These are phyloP conservation scores for Leptoclinus maculatus DNA, from an alignment of 2,797 vertebrate genomes.

Conservation along the genomic window DNA sequence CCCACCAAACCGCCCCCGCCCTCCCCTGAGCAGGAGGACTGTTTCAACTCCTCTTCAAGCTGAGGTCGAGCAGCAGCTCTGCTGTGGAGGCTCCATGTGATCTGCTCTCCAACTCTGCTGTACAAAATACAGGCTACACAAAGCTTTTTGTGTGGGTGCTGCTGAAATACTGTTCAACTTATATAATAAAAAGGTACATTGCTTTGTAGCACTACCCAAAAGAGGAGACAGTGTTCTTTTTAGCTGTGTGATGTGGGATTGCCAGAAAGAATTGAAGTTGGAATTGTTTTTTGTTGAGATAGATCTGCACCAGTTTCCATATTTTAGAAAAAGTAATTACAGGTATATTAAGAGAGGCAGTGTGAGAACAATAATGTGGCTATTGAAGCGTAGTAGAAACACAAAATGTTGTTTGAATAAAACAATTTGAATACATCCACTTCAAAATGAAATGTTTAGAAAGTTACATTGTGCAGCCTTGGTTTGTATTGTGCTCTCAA, in stretches of 20 bases:
- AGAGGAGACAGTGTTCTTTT: slow-evolving; percentile 48
- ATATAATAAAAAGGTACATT: slow-evolving; percentile 67
- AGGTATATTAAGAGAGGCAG: background rate
- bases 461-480: background rate
- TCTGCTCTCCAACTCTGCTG: slow-evolving; percentile 51
- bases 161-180: slow-evolving; percentile 62
- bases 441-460: background rate
- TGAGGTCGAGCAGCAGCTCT: slow-evolving; percentile 56
- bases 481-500: background rate
- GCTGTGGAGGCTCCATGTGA: slow-evolving; percentile 56
- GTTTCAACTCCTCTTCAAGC: slow-evolving; percentile 60
- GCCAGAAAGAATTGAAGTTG: slow-evolving; percentile 24
- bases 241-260: slow-evolving; percentile 39
- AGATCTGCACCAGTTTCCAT: slow-evolving; percentile 17
- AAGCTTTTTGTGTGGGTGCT: slow-evolving; percentile 65
- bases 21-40: slow-evolving; percentile 55
- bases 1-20: slow-evolving; percentile 31
- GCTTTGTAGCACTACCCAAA: slow-evolving; percentile 38
- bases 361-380: background rate
- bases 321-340: too few species aligned
- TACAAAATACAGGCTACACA: slow-evolving; percentile 19
- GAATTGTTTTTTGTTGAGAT: slow-evolving; percentile 29
- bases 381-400: background rate
- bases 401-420: background rate
- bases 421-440: background rate